Evolutionary conservation across 2,113 vertebrate species (phyloP).

Genomic region (Uropsilus gracilis): DNA sequence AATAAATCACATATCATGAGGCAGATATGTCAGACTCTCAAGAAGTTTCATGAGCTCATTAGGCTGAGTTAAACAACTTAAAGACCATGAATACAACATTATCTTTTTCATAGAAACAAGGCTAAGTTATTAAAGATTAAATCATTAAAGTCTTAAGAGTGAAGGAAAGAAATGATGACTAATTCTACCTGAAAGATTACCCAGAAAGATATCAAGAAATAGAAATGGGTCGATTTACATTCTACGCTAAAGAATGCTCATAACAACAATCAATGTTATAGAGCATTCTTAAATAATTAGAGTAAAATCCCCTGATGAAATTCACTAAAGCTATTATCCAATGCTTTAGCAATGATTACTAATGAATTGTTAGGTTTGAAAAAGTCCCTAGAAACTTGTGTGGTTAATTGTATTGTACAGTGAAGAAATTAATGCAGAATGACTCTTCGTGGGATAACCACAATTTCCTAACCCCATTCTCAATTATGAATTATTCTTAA

Average conservation of each 20-base stretch:
- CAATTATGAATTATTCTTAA: not conserved
- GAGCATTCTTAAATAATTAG: slow-evolving; percentile 21
- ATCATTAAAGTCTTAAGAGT: not conserved
- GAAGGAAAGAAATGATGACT: not conserved
- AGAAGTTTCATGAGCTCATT: not conserved
- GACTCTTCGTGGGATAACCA: not conserved
- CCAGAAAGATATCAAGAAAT: not conserved
- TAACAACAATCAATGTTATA: not conserved
- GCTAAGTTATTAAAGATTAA: not conserved
- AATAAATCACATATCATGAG: not conserved
- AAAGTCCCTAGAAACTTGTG: not conserved
- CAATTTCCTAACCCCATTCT: not conserved
- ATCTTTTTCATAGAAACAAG: slow-evolving; percentile 18
- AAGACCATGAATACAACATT: not conserved
- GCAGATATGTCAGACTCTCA: not conserved
- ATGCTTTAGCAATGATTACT: not conserved
- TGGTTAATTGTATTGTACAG: not conserved
- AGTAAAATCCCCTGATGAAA: not conserved
- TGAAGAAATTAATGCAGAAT: not conserved
- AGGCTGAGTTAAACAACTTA: not conserved
- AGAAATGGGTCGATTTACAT: not conserved
- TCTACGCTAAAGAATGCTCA: not conserved
- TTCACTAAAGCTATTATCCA: not conserved
- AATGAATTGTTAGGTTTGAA: not conserved
- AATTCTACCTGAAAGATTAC: not conserved